Evolutionary conservation across 2,113 vertebrate species (phyloP).

Genomic region (Antennarius striatus): DNA sequence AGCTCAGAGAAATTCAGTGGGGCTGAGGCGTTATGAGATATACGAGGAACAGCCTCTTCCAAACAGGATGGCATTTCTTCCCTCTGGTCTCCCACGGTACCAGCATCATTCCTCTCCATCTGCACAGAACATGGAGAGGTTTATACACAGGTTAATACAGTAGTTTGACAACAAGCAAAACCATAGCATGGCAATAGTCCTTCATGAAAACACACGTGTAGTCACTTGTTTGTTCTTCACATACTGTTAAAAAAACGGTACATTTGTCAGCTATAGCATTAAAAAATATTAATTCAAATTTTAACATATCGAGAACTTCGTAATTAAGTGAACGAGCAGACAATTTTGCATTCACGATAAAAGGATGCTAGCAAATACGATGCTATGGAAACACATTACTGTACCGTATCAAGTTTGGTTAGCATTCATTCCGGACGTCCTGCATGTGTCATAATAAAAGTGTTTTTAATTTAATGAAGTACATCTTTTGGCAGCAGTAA

Average conservation of each 20-base stretch:
- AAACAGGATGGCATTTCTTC: not conserved
- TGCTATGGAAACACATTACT: no score
- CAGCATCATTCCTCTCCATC: constrained; percentile 36
- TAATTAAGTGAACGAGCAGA: not conserved
- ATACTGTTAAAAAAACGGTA: not conserved
- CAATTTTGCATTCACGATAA: not conserved
- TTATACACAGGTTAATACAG: not conserved
- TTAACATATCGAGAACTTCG: not conserved
- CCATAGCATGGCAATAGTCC: not conserved
- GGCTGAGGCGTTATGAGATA: constrained; percentile 5
- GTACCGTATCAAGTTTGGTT: no score
- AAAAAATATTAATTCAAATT: not conserved
- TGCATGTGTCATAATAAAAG: no score
- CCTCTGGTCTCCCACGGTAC: constrained; percentile 12
- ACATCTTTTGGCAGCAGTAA: no score
- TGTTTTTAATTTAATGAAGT: no score
- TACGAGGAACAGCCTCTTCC: not conserved
- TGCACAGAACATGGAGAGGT: not conserved
- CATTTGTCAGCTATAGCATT: not conserved
- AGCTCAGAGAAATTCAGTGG: constrained; percentile 65
- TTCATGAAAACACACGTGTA: not conserved
- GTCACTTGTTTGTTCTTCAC: no score
- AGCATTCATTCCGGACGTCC: no score
- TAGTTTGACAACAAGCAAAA: not conserved
- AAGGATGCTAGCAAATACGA: no score